A percentile compares a stretch with the other conserved stretches of the same genome.
Conservation (phyloP, 2,797 vertebrate species). For the Coluber constrictor region DNA sequence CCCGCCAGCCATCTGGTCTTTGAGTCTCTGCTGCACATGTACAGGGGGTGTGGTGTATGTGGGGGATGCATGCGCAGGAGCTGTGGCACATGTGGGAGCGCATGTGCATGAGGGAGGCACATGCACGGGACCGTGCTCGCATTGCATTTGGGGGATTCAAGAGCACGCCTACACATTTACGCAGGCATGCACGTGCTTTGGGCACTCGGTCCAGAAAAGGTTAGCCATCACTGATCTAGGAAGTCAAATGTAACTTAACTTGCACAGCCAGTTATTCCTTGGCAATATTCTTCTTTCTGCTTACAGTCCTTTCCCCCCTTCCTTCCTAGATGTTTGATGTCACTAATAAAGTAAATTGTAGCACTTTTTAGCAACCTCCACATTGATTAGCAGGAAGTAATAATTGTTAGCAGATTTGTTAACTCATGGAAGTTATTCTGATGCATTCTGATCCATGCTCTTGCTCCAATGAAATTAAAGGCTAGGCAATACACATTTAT, state of each 20-base stretch:
- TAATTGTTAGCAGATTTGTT: background rate
- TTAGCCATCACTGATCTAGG: background rate
- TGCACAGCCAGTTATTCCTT: background rate
- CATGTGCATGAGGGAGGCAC: too few relatives aligned
- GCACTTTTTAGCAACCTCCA: background rate
- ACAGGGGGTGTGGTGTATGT: too few relatives aligned
- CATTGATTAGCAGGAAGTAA: background rate
- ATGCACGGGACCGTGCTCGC: too few relatives aligned
- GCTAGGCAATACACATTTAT: background rate
- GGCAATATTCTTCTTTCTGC: background rate
- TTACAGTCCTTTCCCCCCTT: background rate
- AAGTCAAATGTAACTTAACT: background rate
- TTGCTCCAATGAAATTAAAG: background rate
- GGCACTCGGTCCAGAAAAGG: too few relatives aligned
- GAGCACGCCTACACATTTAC: too few relatives aligned
- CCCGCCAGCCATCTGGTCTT: too few relatives aligned
- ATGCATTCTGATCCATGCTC: background rate
- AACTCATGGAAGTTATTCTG: background rate
- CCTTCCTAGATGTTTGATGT: background rate
- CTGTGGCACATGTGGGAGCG: too few relatives aligned
- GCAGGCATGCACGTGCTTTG: too few relatives aligned
- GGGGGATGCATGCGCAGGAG: too few relatives aligned
- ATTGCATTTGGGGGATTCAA: too few relatives aligned
- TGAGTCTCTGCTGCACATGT: too few relatives aligned
- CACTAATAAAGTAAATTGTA: background rate